Evolutionary conservation across 1,140 invertebrate species (phyloP).

Genomic region (Drosophila serrata): DNA sequence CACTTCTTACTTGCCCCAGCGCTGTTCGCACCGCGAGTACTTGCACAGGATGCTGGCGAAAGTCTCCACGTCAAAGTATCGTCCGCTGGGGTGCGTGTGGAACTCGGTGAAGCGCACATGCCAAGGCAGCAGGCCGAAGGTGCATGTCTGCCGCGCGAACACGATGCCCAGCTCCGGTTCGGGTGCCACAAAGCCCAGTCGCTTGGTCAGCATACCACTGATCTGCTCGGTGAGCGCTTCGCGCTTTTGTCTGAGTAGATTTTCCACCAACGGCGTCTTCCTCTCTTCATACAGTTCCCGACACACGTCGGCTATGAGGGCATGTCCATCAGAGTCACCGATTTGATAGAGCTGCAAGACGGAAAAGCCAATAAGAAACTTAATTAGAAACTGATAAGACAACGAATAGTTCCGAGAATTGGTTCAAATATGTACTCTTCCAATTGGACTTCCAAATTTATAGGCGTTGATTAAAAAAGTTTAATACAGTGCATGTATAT

Average conservation of each 20-base stretch:
- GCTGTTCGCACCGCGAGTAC: conserved; percentile 81
- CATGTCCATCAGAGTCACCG: conserved; percentile 54
- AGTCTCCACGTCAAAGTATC: conserved; percentile 58
- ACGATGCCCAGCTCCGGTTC: conserved; percentile 78
- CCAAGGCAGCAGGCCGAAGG: conserved; percentile 77
- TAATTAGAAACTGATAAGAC: conserved; percentile 48
- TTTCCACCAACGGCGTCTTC: conserved; percentile 44
- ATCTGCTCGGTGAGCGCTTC: conserved; percentile 63
- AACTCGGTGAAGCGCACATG: conserved; percentile 82
- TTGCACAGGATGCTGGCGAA: conserved; percentile 72
- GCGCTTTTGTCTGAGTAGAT: conserved; percentile 57
- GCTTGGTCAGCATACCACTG: conserved; percentile 42
- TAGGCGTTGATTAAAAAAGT: too few relatives aligned
- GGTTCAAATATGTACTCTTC: conserved; percentile 4
- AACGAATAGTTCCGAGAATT: conserved; percentile 38
- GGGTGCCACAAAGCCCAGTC: conserved; percentile 49
- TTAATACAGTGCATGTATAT: too few relatives aligned
- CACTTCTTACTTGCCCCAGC: conserved; percentile 77
- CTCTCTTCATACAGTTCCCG: conserved; percentile 66
- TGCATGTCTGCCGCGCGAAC: conserved; percentile 68
- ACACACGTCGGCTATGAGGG: conserved; percentile 78
- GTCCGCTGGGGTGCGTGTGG: conserved; percentile 64
- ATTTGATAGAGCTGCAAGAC: conserved; percentile 68
- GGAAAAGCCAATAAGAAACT: conserved; percentile 8
- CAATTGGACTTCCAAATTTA: too few relatives aligned